Percentiles rank a stretch among this genome's conserved stretches.
phyloP scores from a whole-genome alignment of 2,888 invertebrate species.

The Willowsia nigromaculata region DNA sequence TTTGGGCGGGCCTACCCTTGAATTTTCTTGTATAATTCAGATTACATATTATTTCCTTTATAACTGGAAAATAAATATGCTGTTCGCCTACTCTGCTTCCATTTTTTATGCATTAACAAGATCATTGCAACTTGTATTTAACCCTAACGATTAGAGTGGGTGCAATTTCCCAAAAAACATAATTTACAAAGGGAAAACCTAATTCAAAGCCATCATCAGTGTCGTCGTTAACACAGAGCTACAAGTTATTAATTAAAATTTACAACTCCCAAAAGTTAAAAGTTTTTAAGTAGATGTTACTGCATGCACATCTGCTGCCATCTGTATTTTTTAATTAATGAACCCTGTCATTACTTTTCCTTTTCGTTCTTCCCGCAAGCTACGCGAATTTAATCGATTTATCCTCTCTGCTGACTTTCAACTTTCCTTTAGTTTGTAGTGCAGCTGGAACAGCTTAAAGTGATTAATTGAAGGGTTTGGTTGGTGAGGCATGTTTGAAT shows the following conservation, averaged over 20 bases:
- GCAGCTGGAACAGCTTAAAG: conserved; percentile 20
- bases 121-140: background rate
- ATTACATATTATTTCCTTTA: background rate
- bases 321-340: background rate
- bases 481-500: conserved; percentile 13
- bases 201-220: background rate
- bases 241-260: background rate
- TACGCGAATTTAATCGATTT: conserved; percentile 43
- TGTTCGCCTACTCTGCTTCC: background rate
- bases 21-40: background rate
- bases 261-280: background rate
- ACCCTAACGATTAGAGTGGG: background rate
- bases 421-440: background rate
- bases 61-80: background rate
- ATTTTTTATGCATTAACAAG: background rate
- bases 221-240: background rate
- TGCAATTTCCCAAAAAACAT: background rate
- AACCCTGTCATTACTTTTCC: background rate
- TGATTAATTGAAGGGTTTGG: conserved; percentile 49
- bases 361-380: background rate
- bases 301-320: background rate
- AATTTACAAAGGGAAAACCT: background rate
- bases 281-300: background rate
- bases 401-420: background rate
- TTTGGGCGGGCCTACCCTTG: background rate